Base-by-base conservation (phyloP, 1,140 invertebrate species). In the Leptonema lineaticorne region DNA sequence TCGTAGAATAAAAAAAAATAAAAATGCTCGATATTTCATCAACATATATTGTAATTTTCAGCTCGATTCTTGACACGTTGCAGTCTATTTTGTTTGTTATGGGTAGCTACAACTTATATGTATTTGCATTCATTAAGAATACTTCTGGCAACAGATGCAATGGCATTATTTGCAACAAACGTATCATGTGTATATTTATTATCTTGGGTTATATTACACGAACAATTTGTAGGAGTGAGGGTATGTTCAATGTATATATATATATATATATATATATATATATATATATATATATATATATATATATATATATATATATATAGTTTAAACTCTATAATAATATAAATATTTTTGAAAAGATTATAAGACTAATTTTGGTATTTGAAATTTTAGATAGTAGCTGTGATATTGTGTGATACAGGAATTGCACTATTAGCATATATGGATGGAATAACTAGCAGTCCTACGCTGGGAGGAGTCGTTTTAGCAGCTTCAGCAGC, bases 171-270 rank as follows among this genome's bases (percentile, higher is more conserved):
- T 75, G 92, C 95, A 11, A 95, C 94, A 18, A 96, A 95, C 73
- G 93, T 96, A 3, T 92, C 92, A 7, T 95, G 93, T 76, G 92
- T 95, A 63, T 98, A 97, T 79, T 83, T 97, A 7, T 83, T 98
- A 1, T 96, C 94, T 0, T 97, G 95, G 95, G 95, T 97, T 57
- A 94, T 97, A 74, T 83, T 97, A 41, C 95, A 97, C 76, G 93
- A 97, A 76, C 94, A 97, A 78, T 98, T 97, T 81, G 94, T 97
- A 63, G 95, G 95, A 50, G 90, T 97, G 14, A 84, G 95, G 83
- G 95, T 98, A 82, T 90, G 90, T 86, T n/a, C n/a, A n/a, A n/a
- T n/a, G n/a, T n/a, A n/a, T n/a, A n/a, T n/a, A n/a, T n/a, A n/a
- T n/a, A n/a, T n/a, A 71, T 65, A 41, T 27, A 41, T 68, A n/a